These are phyloP conservation scores for Halichoeres trimaculatus DNA, from an alignment of 2,113 vertebrate genomes.

Conservation along the genomic window DNA sequence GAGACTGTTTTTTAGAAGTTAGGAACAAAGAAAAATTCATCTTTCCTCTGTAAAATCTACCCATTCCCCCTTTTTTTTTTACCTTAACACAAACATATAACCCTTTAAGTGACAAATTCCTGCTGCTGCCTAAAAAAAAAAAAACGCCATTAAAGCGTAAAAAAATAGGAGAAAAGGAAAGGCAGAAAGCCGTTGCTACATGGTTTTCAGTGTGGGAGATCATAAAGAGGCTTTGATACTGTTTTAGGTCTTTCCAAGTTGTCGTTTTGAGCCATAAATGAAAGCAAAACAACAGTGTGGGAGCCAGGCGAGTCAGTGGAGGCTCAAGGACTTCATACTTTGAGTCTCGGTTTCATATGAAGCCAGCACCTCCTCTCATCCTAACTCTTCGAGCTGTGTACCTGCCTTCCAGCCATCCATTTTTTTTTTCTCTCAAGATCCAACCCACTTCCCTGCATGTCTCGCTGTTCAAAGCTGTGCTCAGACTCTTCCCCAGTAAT, in stretches of 20 bases:
- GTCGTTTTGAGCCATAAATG: slow-evolving; percentile 56
- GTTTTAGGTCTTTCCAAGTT: slow-evolving; percentile 61
- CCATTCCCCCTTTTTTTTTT: neutral
- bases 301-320: slow-evolving; percentile 56
- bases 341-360: slow-evolving; percentile 60
- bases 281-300: slow-evolving; percentile 60
- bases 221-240: slow-evolving; percentile 23
- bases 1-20: slow-evolving; percentile 18
- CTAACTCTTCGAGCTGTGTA: slow-evolving; percentile 55
- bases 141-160: slow-evolving; percentile 36
- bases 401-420: slow-evolving; percentile 69
- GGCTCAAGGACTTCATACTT: slow-evolving; percentile 66
- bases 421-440: slow-evolving; percentile 57
- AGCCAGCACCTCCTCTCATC: slow-evolving; percentile 54
- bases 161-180: neutral
- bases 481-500: slow-evolving; percentile 23
- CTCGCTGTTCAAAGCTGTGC: slow-evolving; percentile 39
- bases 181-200: slow-evolving; percentile 7
- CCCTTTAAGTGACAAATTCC: slow-evolving; percentile 32
- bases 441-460: slow-evolving; percentile 50
- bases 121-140: slow-evolving; percentile 3
- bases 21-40: neutral
- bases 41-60: slow-evolving; percentile 1
- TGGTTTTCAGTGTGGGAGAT: slow-evolving; percentile 40
- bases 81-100: slow-evolving; percentile 16